phyloP scores from a whole-genome alignment of 2,888 invertebrate species.

The Sabatieria punctata region DNA sequence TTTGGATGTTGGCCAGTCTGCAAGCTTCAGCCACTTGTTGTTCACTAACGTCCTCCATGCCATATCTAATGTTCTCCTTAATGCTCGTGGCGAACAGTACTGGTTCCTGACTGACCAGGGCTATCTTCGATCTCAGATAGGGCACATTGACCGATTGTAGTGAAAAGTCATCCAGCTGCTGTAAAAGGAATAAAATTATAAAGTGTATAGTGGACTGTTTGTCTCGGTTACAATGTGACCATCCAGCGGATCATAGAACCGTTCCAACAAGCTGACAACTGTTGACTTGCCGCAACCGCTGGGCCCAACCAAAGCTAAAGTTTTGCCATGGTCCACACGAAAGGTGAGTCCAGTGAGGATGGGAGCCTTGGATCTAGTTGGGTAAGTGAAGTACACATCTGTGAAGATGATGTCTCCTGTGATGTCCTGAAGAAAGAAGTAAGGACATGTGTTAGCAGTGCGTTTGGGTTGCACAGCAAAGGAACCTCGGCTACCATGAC shows the following conservation, averaged over 20 bases:
- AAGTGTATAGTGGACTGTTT: background rate
- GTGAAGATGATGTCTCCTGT: slow-evolving; percentile 23
- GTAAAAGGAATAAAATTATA: background rate
- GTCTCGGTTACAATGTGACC: slow-evolving; percentile 45
- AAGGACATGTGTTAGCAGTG: slow-evolving; percentile 3
- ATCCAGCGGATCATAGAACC: slow-evolving; percentile 56
- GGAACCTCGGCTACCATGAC: background rate
- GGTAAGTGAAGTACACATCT: slow-evolving; percentile 26
- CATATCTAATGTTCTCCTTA: slow-evolving; percentile 71
- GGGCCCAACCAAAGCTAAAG: slow-evolving; percentile 38
- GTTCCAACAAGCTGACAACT: slow-evolving; percentile 56
- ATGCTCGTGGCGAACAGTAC: slow-evolving; percentile 72
- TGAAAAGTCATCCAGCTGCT: slow-evolving; percentile 32
- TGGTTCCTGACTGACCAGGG: slow-evolving; percentile 80
- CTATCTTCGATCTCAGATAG: slow-evolving; percentile 55
- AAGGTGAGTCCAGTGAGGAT: slow-evolving; percentile 25
- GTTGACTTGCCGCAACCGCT: slow-evolving; percentile 79
- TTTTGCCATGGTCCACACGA: slow-evolving; percentile 16
- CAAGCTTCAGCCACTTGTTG: slow-evolving; percentile 25
- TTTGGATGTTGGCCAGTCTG: slow-evolving; percentile 30
- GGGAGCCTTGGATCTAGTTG: slow-evolving; percentile 19
- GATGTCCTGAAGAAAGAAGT: slow-evolving; percentile 6
- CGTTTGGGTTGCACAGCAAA: background rate
- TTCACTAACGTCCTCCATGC: slow-evolving; percentile 33
- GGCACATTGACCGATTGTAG: slow-evolving; percentile 48